A percentile compares a stretch with the other conserved stretches of the same genome.
These are phyloP conservation scores for Liolophura sinensis DNA, from an alignment of 1,140 invertebrate species.

Conservation along the genomic window DNA sequence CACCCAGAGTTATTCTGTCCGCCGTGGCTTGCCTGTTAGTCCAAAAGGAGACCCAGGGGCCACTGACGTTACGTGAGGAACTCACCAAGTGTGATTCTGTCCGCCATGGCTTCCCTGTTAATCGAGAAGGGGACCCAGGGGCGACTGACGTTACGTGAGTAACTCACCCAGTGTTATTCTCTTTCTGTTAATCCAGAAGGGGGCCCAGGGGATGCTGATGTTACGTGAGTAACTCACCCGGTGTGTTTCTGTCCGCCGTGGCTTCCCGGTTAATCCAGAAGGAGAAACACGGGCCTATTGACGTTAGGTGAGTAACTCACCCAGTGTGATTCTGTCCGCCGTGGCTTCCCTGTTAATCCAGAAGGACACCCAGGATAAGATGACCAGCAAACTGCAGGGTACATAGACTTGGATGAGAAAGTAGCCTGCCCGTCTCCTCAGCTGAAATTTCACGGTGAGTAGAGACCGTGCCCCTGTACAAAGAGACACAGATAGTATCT, in stretches of 20 bases:
- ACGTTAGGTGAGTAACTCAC: slow-evolving; percentile 62
- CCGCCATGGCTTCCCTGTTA: slow-evolving; percentile 90
- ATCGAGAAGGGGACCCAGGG: slow-evolving; percentile 66
- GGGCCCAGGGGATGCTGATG: too few species aligned
- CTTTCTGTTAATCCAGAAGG: slow-evolving; percentile 81
- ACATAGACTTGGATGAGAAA: slow-evolving; percentile 58
- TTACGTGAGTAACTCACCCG: too few species aligned
- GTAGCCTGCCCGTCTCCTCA: slow-evolving; percentile 56
- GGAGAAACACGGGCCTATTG: slow-evolving; percentile 53
- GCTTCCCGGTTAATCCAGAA: slow-evolving; percentile 86
- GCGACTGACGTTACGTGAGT: too few species aligned
- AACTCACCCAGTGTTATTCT: slow-evolving; percentile 76
- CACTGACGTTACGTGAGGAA: neutral
- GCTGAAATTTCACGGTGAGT: slow-evolving; percentile 47
- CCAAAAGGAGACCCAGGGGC: slow-evolving; percentile 69
- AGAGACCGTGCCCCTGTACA: slow-evolving; percentile 26
- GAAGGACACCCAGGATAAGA: slow-evolving; percentile 58
- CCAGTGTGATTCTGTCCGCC: slow-evolving; percentile 80
- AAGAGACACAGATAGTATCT: too few species aligned
- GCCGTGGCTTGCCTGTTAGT: slow-evolving; percentile 88
- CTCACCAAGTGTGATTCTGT: slow-evolving; percentile 79
- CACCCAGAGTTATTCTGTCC: slow-evolving; percentile 73
- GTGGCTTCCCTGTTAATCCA: slow-evolving; percentile 91
- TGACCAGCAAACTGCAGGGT: slow-evolving; percentile 54
- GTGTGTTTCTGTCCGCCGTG: slow-evolving; percentile 81